A percentile compares a stretch with the other conserved stretches of the same genome.
phyloP scores from a whole-genome alignment of 2,797 vertebrate genomes.

The Pseudochromis fuscus region DNA sequence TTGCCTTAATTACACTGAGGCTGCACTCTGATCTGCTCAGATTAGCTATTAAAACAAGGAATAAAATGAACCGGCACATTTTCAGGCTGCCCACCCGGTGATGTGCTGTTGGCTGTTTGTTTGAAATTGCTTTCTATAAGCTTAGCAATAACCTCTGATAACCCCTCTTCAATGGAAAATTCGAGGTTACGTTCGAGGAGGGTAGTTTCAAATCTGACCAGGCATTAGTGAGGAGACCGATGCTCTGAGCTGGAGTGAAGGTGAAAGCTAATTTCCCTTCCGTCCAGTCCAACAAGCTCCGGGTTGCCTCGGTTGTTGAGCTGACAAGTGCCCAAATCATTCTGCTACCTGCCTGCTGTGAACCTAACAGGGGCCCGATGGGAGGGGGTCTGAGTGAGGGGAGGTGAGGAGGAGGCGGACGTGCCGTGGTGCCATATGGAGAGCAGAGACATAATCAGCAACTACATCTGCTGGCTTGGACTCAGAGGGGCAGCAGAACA shows the following conservation, averaged over 20 bases:
- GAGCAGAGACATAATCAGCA: conserved; percentile 76
- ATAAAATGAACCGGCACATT: conserved; percentile 34
- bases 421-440: conserved; percentile 79
- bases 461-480: conserved; percentile 79
- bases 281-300: conserved; percentile 52
- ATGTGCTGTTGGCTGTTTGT: conserved; percentile 1
- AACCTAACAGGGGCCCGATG: conserved; percentile 57
- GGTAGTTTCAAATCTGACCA: conserved; percentile 45
- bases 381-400: conserved; percentile 25
- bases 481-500: conserved; percentile 73
- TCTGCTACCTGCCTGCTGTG: conserved; percentile 62
- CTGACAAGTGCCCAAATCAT: conserved; percentile 65
- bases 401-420: conserved; percentile 46
- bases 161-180: conserved; percentile 29
- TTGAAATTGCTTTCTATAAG: conserved; percentile 26
- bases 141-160: conserved; percentile 38
- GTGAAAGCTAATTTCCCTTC: conserved; percentile 69
- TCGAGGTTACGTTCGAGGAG: conserved; percentile 25
- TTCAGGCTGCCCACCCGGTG: conserved; percentile 4
- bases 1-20: conserved; percentile 57
- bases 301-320: conserved; percentile 48
- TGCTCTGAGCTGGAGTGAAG: conserved; percentile 51
- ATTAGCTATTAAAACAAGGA: conserved; percentile 51
- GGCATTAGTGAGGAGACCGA: conserved; percentile 41
- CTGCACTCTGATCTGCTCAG: conserved; percentile 47